phyloP scores from a whole-genome alignment of 2,797 vertebrate genomes.

The Benthosema pterotum region DNA sequence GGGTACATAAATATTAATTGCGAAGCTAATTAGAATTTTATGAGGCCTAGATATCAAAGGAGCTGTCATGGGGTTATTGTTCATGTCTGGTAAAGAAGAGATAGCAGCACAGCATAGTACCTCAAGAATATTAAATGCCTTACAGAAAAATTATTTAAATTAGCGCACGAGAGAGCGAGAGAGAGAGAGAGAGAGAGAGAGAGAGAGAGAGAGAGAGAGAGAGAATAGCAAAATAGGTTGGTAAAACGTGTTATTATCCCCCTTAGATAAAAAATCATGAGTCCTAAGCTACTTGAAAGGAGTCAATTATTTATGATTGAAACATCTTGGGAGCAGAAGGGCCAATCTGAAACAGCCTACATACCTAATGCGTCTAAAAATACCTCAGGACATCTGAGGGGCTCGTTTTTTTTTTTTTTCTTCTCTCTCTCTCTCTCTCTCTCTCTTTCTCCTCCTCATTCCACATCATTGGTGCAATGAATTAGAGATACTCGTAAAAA shows the following conservation, averaged over 20 bases:
- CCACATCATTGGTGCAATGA: neutral
- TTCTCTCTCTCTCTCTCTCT: no score
- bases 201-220: no score
- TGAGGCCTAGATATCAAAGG: slow-evolving; percentile 3
- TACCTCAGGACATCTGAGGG: slow-evolving; percentile 12
- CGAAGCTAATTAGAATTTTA: slow-evolving; percentile 2
- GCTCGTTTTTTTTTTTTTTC: neutral
- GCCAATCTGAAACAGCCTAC: slow-evolving; percentile 10
- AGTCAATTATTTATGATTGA: slow-evolving; percentile 12
- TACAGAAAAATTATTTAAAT: neutral
- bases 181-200: no score
- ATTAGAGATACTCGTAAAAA: slow-evolving; percentile 13
- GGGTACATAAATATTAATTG: neutral
- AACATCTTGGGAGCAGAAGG: slow-evolving; percentile 10
- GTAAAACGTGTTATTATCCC: slow-evolving; percentile 5
- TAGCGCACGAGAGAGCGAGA: no score
- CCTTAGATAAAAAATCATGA: slow-evolving; percentile 5
- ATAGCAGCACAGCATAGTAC: neutral
- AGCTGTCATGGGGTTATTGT: neutral
- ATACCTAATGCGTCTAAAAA: slow-evolving; percentile 13
- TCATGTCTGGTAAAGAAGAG: neutral
- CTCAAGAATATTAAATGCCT: neutral
- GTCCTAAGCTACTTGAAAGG: slow-evolving; percentile 3
- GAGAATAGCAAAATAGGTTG: slow-evolving; percentile 1
- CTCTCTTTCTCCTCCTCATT: neutral